phyloP scores from a whole-genome alignment of 2,797 vertebrate genomes.

The Sebastes glaucus region DNA sequence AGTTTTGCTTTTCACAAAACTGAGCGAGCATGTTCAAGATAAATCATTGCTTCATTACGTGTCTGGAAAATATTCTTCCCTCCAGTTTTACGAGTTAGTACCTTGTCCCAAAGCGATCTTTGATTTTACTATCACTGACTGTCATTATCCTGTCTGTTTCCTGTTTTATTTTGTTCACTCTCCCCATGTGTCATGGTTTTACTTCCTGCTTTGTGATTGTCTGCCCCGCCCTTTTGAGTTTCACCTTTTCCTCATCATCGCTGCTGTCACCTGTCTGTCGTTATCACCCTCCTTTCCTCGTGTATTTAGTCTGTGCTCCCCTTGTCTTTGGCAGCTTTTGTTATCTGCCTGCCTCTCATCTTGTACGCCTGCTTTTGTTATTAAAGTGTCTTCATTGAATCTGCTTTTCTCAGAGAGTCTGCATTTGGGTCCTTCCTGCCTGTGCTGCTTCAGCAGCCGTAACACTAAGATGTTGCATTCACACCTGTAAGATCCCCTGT shows the following conservation, averaged over 20 bases:
- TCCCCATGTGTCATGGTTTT: not conserved
- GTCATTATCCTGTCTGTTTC: not conserved
- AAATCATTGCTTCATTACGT: not conserved
- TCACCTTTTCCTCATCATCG: not conserved
- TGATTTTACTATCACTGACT: conserved; percentile 8
- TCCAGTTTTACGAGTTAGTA: conserved; percentile 9
- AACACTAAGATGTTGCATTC: conserved; percentile 5
- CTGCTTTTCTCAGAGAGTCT: not conserved
- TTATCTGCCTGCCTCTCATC: not conserved
- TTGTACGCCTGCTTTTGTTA: not conserved
- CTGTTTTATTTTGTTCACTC: not conserved
- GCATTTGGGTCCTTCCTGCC: not conserved
- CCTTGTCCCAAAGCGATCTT: conserved; percentile 3
- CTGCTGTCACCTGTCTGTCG: not conserved
- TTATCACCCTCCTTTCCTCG: not conserved
- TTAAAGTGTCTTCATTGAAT: not conserved
- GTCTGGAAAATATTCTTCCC: not conserved
- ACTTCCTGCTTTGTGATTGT: not conserved
- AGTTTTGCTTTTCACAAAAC: not conserved
- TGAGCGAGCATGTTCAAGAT: not conserved
- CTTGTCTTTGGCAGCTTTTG: not conserved
- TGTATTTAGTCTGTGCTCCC: not conserved
- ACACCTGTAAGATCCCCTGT: conserved; percentile 17
- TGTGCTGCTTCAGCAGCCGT: not conserved
- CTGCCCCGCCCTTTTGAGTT: not conserved